A percentile compares a stretch with the other conserved stretches of the same genome.
Evolutionary conservation across 2,113 vertebrate species (phyloP).

Genomic region (Brachyhypopomus occidentalis): DNA sequence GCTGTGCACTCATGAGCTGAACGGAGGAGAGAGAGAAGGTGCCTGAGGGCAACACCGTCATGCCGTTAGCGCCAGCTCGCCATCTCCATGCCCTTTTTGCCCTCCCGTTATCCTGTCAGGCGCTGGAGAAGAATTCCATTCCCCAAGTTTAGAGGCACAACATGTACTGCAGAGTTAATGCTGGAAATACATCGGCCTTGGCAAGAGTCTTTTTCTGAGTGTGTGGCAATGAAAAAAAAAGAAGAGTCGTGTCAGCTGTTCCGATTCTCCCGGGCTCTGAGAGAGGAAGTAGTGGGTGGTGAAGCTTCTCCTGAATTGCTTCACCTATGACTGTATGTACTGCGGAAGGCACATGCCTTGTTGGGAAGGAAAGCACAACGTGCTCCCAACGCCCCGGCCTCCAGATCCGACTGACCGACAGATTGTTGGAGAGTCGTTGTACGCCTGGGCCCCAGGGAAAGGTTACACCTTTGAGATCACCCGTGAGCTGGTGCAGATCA

Average conservation of each 20-base stretch:
- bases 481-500: too few relatives aligned
- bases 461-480: too few relatives aligned
- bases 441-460: not conserved
- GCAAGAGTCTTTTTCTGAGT: not conserved
- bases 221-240: not conserved
- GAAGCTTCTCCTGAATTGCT: not conserved
- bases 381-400: not conserved
- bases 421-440: not conserved
- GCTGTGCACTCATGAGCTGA: not conserved
- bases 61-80: not conserved
- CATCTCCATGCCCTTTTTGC: not conserved
- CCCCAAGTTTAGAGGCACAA: not conserved
- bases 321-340: not conserved
- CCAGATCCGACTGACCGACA: not conserved
- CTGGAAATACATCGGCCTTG: not conserved
- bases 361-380: not conserved
- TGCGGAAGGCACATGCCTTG: not conserved
- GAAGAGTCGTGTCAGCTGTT: not conserved
- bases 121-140: not conserved
- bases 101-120: not conserved
- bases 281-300: not conserved
- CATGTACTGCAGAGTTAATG: not conserved
- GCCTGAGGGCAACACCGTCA: not conserved
- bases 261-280: not conserved
- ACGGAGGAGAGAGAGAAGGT: not conserved